A percentile compares a stretch with the other conserved stretches of the same genome.
phyloP scores from a whole-genome alignment of 2,888 invertebrate species.

The Phyllotreta striolata region DNA sequence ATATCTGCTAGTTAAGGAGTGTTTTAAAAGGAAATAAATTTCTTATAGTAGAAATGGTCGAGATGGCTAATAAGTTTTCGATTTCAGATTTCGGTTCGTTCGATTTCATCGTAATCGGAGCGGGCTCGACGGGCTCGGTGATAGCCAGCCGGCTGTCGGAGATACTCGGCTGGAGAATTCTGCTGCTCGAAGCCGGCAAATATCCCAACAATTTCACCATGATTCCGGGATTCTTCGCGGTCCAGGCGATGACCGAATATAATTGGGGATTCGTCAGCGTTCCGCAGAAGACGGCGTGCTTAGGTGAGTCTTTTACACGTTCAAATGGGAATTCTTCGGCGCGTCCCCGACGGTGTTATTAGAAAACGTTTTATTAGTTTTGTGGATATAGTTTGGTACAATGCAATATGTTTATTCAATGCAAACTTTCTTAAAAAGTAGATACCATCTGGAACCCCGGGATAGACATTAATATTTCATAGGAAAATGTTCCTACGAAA shows the following conservation, averaged over 20 bases:
- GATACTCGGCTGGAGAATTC: conserved; percentile 37
- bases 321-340: conserved; percentile 1
- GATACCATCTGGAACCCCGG: too few species aligned
- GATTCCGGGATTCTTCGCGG: conserved; percentile 40
- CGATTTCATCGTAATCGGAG: conserved; percentile 44
- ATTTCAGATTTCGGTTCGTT: conserved; percentile 41
- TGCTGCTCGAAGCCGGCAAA: conserved; percentile 44
- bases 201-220: conserved; percentile 39
- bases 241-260: conserved; percentile 38
- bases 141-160: conserved; percentile 44
- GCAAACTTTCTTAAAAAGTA: too few species aligned
- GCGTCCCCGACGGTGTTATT: too few species aligned
- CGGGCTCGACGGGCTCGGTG: conserved; percentile 42
- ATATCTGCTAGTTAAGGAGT: too few species aligned
- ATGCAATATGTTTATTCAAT: too few species aligned
- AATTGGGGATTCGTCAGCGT: conserved; percentile 42
- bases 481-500: too few species aligned
- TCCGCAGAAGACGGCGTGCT: conserved; percentile 41
- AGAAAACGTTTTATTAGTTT: too few species aligned
- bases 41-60: not conserved
- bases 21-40: not conserved
- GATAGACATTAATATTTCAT: too few species aligned
- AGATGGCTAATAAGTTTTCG: not conserved
- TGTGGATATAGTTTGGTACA: too few species aligned
- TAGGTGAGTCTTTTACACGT: conserved; percentile 34